Base-by-base conservation (phyloP, 2,797 vertebrate species). In the Acanthurus leucopareius region DNA sequence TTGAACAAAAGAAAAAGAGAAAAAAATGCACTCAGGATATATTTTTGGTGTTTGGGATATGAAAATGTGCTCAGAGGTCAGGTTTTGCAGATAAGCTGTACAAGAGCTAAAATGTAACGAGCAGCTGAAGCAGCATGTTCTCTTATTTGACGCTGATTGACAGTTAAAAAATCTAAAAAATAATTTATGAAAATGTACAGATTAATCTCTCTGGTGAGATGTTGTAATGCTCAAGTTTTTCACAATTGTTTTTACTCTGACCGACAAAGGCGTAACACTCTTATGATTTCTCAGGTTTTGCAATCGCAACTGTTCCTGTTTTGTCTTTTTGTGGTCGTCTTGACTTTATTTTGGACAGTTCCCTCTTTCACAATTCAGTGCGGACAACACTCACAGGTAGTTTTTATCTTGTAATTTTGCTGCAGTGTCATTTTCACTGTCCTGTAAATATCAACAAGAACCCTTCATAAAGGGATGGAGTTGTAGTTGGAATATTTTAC, bases 301-400 rank as follows among this genome's bases (percentile, higher is more conserved):
- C 92, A 94, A 92, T 89, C 5, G 47, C 42, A 71, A 48, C 67
- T 87, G 91, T 95, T 94, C 93, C 92, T 88, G 86, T 93, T 94
- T 91, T 84, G 64, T 86, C 48, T 80, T 89, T 79, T 87, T 87
- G 74, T 85, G 56, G 81, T 66, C 62, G 77, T 74, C 76, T 66
- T 60, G 77, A 84, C 85, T 91, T 85, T 87, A 89, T 88, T 92
- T 79, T 69, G 49, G 68, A 72, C 69, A 80, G 79, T 92, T 94
- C 91, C 86, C 60, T 87, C 64, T 94, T 94, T 89, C 58, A 76
- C 64, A 68, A 14, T 73, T 17, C 64, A 77, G 68, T 40, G 48
- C 7, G 14, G 40, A 73, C 11, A 2, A 47, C 28, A 42, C 19
- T 52, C 2, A 2, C 47, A 38, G 10, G 57, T 62, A n/a, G 7